A percentile compares a stretch with the other conserved stretches of the same genome.
phyloP scores from a whole-genome alignment of 2,113 vertebrate species.

The Oreotragus oreotragus region DNA sequence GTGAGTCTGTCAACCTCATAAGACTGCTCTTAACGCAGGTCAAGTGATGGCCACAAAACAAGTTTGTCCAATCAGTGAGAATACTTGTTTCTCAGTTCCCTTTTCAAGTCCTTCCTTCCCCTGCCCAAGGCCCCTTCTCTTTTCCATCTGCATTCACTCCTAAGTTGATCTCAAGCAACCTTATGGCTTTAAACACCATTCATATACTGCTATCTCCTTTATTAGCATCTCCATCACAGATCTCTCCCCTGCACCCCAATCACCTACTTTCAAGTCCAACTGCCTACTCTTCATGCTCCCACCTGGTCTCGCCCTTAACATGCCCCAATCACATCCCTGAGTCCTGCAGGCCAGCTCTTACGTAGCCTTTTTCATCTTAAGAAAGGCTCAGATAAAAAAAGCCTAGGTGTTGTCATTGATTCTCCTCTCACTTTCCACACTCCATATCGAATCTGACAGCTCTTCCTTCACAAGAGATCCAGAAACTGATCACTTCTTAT shows the following conservation, averaged over 20 bases:
- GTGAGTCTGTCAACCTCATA: background rate
- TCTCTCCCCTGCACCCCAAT: background rate
- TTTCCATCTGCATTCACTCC: background rate
- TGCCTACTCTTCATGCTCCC: background rate
- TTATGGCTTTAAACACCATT: background rate
- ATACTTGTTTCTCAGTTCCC: background rate
- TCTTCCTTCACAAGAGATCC: background rate
- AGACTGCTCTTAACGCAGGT: background rate
- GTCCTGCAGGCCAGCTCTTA: background rate
- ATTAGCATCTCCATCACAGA: background rate
- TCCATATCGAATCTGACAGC: background rate
- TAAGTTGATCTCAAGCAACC: background rate
- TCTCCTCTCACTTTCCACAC: background rate
- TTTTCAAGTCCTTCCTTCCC: background rate
- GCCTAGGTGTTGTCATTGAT: background rate
- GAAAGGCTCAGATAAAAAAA: background rate
- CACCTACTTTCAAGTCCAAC: background rate
- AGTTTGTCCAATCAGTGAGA: background rate
- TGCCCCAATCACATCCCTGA: background rate
- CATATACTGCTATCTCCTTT: background rate
- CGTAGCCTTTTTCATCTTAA: background rate
- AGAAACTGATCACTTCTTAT: background rate
- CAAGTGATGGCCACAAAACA: background rate
- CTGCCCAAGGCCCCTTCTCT: background rate
- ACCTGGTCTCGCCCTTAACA: background rate